Evolutionary conservation across 2,888 invertebrate genomes (phyloP), one percentile per base, ranked within the genome.

Genomic region (Hirtodrosophila histrioides): DNA sequence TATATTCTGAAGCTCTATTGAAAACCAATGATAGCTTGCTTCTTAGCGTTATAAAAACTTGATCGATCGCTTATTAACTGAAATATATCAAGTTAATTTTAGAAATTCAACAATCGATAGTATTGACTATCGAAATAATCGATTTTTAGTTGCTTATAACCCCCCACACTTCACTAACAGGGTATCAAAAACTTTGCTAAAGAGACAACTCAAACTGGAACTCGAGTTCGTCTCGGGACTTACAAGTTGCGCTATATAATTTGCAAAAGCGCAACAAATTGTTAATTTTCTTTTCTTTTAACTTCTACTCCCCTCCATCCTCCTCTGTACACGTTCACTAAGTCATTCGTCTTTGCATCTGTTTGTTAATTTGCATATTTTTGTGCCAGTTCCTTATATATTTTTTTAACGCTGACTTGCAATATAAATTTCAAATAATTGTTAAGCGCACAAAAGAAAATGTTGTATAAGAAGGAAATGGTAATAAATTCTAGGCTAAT

Each of bases 191-290:
- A 9, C 44, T 12, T 41, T 48, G 46, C 17, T 40, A 31, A 37
- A 50, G 35, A 45, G 56, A 48, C 70, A 55, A 65, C 51, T 43
- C 6, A 41, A 70, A 60, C 41, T 66, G 56, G 41, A 70, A 40
- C 61, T 70, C 65, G 64, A 72, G 64, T 75, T 51, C 40, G 68
- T 63, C 69, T 68, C 41, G 62, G 46, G 46, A 56, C 46, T 69
- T 53, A 58, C 58, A 57, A 51, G 37, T 65, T 60, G 56, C 27
- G 51, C 57, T 63, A 60, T 76, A 74, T 85, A 75, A 85, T 85
- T 82, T 73, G 69, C 74, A 78, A 82, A 81, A 82, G 87, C 83
- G 86, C 87, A 87, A 81, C 83, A 83, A 83, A 87, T 83, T 83
- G 87, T 78, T 87, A 87, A 83, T 82, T 83, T 86, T 87, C 78